phyloP scores from a whole-genome alignment of 1,140 invertebrate genomes.

The Atta texana region DNA sequence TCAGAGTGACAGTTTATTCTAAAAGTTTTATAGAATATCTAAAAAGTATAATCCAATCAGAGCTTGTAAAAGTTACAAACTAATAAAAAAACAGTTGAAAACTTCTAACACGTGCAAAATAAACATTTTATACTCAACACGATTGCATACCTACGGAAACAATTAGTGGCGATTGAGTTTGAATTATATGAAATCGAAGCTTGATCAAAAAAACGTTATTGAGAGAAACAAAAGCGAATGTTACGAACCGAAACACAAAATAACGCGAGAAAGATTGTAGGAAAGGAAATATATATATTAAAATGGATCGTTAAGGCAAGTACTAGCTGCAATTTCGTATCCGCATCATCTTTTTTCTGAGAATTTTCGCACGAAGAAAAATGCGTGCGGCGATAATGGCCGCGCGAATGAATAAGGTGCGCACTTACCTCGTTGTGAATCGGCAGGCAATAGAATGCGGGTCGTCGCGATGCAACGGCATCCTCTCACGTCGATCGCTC shows the following conservation, averaged over 20 bases:
- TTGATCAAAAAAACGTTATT: not conserved
- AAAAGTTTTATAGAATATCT: too few species aligned
- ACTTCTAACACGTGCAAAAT: too few species aligned
- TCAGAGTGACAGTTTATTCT: too few species aligned
- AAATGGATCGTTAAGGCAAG: not conserved
- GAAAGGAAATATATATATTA: not conserved
- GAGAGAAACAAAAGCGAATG: not conserved
- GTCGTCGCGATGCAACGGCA: conserved; percentile 69
- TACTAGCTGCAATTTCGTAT: not conserved
- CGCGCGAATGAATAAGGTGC: not conserved
- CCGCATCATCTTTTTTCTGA: too few species aligned
- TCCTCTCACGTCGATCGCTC: conserved; percentile 40
- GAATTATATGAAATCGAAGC: not conserved
- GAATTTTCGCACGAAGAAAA: not conserved
- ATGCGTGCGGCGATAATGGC: not conserved
- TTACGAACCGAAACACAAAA: not conserved
- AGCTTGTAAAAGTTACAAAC: too few species aligned
- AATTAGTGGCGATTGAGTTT: not conserved
- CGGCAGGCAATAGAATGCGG: conserved; percentile 63
- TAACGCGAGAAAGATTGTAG: not conserved
- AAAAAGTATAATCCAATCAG: too few species aligned
- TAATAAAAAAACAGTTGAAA: too few species aligned
- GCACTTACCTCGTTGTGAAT: conserved; percentile 72
- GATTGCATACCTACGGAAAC: not conserved
- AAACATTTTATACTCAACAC: too few species aligned